These are phyloP conservation scores for Plutomurus gul DNA, from an alignment of 1,140 invertebrate species.

Conservation along the genomic window DNA sequence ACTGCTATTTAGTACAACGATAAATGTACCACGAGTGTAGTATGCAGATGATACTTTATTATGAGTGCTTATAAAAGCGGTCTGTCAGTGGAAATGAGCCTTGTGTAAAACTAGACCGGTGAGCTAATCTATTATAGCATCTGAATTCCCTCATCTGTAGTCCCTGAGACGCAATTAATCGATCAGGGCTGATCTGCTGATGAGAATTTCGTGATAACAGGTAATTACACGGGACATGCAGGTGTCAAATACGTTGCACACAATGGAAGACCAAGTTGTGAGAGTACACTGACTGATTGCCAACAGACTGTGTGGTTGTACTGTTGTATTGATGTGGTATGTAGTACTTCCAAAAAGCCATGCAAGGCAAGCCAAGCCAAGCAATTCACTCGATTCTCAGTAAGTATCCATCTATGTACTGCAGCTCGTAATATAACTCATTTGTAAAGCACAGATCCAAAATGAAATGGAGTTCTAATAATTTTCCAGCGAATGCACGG, in stretches of 20 bases:
- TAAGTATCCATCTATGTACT: neutral
- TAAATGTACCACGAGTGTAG: neutral
- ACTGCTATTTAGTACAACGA: neutral
- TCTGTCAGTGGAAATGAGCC: neutral
- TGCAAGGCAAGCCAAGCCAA: no score
- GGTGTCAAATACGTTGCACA: conserved; percentile 33
- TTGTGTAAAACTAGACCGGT: neutral
- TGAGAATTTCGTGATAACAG: conserved; percentile 38
- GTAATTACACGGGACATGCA: conserved; percentile 39
- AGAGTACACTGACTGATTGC: conserved; percentile 8
- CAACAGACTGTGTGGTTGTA: neutral
- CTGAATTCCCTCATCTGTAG: neutral
- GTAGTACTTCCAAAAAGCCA: neutral
- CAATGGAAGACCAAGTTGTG: neutral
- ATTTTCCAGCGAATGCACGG: neutral
- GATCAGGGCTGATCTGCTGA: conserved; percentile 26
- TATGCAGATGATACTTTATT: neutral
- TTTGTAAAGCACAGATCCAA: neutral
- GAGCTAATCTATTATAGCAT: conserved; percentile 9
- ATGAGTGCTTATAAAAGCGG: neutral
- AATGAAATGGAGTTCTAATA: neutral
- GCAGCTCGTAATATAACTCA: neutral
- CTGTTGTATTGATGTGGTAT: neutral
- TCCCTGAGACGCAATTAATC: conserved; percentile 33
- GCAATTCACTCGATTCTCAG: neutral